Percentiles rank a stretch among this genome's conserved stretches.
Evolutionary conservation across 2,113 vertebrate genomes (phyloP).

Genomic region (Prunella fulvescens): DNA sequence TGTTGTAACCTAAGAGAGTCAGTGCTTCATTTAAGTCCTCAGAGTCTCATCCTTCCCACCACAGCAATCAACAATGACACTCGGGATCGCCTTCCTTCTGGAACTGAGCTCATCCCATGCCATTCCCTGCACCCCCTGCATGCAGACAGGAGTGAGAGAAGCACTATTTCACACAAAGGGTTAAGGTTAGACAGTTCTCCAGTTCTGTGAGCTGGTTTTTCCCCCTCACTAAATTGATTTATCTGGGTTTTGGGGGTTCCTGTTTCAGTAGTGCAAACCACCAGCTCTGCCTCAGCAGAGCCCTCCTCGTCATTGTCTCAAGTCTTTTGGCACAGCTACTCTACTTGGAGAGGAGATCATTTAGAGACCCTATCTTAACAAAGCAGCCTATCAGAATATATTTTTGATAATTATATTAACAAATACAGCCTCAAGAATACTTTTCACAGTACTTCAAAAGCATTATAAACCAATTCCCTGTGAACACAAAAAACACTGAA

Average conservation of each 20-base stretch:
- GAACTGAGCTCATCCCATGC: background rate
- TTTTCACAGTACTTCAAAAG: background rate
- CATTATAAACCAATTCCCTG: background rate
- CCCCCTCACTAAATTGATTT: background rate
- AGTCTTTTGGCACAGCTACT: background rate
- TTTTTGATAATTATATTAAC: background rate
- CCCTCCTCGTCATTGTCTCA: too few relatives aligned
- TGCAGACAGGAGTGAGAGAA: background rate
- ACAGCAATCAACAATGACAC: background rate
- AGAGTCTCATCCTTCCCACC: background rate
- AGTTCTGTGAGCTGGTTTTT: rapidly evolving
- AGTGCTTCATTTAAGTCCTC: background rate
- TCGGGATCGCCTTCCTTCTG: background rate
- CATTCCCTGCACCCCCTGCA: background rate
- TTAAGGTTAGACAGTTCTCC: background rate
- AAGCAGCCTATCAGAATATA: background rate
- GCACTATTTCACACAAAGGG: background rate
- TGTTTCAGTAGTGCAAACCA: background rate
- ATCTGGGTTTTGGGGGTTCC: background rate
- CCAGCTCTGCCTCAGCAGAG: background rate
- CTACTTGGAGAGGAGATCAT: background rate
- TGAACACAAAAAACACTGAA: background rate
- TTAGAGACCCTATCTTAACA: background rate
- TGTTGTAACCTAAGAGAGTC: background rate
- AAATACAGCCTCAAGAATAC: background rate